phyloP scores from a whole-genome alignment of 2,888 invertebrate species.

The Pyrgus malvae region DNA sequence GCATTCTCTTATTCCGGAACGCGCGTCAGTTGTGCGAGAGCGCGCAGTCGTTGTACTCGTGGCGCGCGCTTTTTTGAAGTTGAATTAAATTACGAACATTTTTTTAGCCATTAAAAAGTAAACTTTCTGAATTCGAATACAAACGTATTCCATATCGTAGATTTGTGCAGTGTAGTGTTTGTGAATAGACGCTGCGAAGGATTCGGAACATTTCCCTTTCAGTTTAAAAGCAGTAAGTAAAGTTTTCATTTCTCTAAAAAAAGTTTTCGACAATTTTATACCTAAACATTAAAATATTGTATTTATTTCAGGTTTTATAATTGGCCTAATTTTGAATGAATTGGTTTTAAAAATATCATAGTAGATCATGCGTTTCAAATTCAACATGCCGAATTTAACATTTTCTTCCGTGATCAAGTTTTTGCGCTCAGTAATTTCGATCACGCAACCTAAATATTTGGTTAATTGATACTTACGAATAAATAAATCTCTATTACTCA shows the following conservation, averaged over 20 bases:
- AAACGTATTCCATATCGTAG: conserved; percentile 21
- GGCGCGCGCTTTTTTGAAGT: conserved; percentile 35
- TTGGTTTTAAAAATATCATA: background rate
- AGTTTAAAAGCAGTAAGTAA: conserved; percentile 30
- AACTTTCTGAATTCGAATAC: conserved; percentile 33
- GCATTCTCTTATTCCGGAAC: conserved; percentile 39
- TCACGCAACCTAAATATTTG: conserved; percentile 20
- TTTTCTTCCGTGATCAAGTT: conserved; percentile 26
- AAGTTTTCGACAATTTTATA: no score
- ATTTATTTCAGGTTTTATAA: background rate
- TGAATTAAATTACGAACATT: conserved; percentile 36
- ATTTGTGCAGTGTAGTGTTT: conserved; percentile 37
- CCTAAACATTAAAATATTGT: no score
- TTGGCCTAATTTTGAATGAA: background rate
- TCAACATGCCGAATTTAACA: conserved; percentile 19
- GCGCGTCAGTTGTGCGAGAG: conserved; percentile 43
- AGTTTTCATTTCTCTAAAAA: conserved; percentile 17
- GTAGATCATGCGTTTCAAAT: conserved; percentile 21
- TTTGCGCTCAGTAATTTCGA: conserved; percentile 23
- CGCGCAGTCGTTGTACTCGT: conserved; percentile 42
- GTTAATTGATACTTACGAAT: background rate
- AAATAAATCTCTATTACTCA: background rate
- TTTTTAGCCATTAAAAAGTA: conserved; percentile 29
- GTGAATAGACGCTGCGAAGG: conserved; percentile 32
- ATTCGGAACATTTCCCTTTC: conserved; percentile 20